phyloP scores from a whole-genome alignment of 2,113 vertebrate genomes.

The Chrysochloris asiatica region DNA sequence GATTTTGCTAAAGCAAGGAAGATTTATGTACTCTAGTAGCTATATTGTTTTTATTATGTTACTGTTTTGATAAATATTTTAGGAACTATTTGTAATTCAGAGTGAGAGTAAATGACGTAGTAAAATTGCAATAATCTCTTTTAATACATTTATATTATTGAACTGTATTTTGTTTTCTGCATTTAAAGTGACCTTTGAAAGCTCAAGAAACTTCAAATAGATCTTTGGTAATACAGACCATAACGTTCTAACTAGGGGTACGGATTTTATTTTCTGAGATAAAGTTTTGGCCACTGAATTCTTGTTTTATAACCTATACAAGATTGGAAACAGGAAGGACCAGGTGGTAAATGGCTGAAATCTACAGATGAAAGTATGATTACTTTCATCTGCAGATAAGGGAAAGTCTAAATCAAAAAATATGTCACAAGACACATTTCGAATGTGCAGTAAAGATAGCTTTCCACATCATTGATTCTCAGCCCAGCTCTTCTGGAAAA shows the following conservation, averaged over 20 bases:
- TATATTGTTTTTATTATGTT: slow-evolving; percentile 1
- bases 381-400: background rate
- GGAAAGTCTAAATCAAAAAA: background rate
- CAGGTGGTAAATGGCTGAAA: background rate
- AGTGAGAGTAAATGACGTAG: background rate
- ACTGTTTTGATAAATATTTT: slow-evolving; percentile 4
- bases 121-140: background rate
- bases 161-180: slow-evolving; percentile 18
- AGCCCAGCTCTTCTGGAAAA: no score
- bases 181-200: background rate
- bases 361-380: background rate
- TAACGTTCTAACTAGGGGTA: background rate
- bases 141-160: slow-evolving; percentile 2
- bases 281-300: background rate
- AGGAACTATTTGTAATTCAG: slow-evolving; percentile 7
- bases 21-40: background rate
- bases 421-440: background rate
- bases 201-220: background rate
- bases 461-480: no score
- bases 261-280: background rate
- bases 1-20: background rate
- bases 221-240: background rate
- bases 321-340: background rate
- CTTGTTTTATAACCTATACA: background rate
- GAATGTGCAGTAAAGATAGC: background rate